Conservation (phyloP, 2,888 invertebrate genomes). For the Heliconius erato region DNA sequence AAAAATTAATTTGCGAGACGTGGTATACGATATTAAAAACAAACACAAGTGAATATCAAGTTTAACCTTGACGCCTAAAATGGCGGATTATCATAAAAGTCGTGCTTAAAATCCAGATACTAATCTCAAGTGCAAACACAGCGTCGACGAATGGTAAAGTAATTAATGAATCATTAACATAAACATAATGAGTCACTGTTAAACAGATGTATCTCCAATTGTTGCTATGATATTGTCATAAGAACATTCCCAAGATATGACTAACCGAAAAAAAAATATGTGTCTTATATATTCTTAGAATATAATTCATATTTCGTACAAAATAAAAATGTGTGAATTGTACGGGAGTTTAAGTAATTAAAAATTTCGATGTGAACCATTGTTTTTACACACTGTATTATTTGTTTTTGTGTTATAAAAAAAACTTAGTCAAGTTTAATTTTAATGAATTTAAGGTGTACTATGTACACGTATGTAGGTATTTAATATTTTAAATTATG, state of each 20-base stretch:
- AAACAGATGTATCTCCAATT: constrained; percentile 57
- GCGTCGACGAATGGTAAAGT: constrained; percentile 50
- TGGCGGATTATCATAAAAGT: constrained; percentile 14
- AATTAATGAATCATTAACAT: constrained; percentile 57
- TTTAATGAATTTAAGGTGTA: not conserved
- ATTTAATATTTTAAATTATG: not conserved
- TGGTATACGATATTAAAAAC: not conserved
- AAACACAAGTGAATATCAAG: constrained; percentile 22
- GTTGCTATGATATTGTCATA: constrained; percentile 51
- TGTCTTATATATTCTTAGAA: constrained; percentile 30
- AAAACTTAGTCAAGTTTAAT: not conserved
- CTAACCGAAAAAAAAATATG: constrained; percentile 45
- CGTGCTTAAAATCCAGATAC: constrained; percentile 38
- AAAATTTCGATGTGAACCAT: constrained; percentile 4
- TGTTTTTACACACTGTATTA: not conserved
- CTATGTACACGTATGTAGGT: not conserved
- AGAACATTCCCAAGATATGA: constrained; percentile 57
- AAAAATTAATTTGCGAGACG: not conserved
- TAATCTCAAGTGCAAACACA: constrained; percentile 50
- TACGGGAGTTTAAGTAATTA: constrained; percentile 5
- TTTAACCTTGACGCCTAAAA: constrained; percentile 40
- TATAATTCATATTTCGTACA: constrained; percentile 20
- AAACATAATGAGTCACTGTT: constrained; percentile 55
- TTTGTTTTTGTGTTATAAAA: not conserved
- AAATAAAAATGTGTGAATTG: constrained; percentile 20